Percentiles rank a stretch among this genome's conserved stretches.
Conservation (phyloP, 2,888 invertebrate species). For the Cetonia aurata region DNA sequence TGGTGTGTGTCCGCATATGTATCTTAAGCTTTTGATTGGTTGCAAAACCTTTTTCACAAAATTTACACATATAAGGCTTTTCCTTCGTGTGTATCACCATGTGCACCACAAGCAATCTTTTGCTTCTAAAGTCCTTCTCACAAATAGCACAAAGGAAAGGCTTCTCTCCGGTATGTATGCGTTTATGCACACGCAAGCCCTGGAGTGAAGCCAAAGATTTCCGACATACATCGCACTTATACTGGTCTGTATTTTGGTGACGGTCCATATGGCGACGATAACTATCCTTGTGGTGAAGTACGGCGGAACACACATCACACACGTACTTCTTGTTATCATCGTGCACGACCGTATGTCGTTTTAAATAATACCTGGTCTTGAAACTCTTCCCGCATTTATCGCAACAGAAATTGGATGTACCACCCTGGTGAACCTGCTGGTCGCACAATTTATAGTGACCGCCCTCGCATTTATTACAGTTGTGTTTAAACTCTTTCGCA, state of each 20-base stretch:
- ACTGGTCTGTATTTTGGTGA: constrained; percentile 52
- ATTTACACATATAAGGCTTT: constrained; percentile 69
- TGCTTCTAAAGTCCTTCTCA: constrained; percentile 68
- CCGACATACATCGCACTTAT: constrained; percentile 51
- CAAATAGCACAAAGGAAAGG: constrained; percentile 70
- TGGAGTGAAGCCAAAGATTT: constrained; percentile 22
- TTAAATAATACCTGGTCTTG: constrained; percentile 49
- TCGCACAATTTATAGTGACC: constrained; percentile 50
- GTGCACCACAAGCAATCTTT: constrained; percentile 64
- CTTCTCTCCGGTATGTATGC: constrained; percentile 62
- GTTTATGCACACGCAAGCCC: constrained; percentile 40
- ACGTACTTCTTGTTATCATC: constrained; percentile 67
- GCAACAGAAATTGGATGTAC: constrained; percentile 57
- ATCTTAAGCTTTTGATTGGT: constrained; percentile 68
- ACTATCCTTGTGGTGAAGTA: constrained; percentile 67
- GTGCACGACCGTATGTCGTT: constrained; percentile 40
- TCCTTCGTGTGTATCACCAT: constrained; percentile 46
- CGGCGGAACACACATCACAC: constrained; percentile 69
- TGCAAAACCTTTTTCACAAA: constrained; percentile 70
- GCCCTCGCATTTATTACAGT: constrained; percentile 53
- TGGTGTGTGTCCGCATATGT: constrained; percentile 69
- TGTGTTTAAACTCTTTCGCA: constrained; percentile 48
- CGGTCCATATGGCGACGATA: constrained; percentile 43
- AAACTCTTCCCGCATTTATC: constrained; percentile 64
- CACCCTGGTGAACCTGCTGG: constrained; percentile 43